Evolutionary conservation across 2,888 invertebrate species (phyloP).

Genomic region (Sinotaia quadrata): DNA sequence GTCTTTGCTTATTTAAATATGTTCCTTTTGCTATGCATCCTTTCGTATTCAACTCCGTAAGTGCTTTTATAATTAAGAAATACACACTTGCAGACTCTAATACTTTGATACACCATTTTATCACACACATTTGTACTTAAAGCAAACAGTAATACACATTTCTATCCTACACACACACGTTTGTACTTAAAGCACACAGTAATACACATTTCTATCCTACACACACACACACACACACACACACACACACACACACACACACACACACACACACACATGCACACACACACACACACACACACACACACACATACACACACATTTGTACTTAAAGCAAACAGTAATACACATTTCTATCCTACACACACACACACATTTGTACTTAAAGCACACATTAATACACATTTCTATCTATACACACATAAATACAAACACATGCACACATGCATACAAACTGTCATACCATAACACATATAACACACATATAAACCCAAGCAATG

Average conservation of each 20-base stretch:
- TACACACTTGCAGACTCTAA: too few relatives aligned
- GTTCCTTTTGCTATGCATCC: too few relatives aligned
- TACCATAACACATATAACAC: background rate
- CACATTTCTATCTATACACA: background rate
- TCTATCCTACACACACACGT: background rate
- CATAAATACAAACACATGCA: background rate
- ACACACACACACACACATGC: conserved; percentile 9
- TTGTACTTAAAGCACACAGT: background rate
- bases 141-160: background rate
- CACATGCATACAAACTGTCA: background rate
- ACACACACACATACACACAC: conserved; percentile 2
- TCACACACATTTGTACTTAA: background rate
- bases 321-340: background rate
- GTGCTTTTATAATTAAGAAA: too few relatives aligned
- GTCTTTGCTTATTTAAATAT: too few relatives aligned
- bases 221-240: conserved; percentile 1
- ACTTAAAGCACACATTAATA: background rate
- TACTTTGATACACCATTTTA: too few relatives aligned
- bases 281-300: background rate
- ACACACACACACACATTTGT: conserved; percentile 1
- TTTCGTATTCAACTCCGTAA: too few relatives aligned
- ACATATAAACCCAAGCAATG: background rate
- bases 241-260: conserved; percentile 1
- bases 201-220: background rate
- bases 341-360: background rate